Conservation (phyloP, 2,888 invertebrate species). For the Brachypalpus laphriformis region DNA sequence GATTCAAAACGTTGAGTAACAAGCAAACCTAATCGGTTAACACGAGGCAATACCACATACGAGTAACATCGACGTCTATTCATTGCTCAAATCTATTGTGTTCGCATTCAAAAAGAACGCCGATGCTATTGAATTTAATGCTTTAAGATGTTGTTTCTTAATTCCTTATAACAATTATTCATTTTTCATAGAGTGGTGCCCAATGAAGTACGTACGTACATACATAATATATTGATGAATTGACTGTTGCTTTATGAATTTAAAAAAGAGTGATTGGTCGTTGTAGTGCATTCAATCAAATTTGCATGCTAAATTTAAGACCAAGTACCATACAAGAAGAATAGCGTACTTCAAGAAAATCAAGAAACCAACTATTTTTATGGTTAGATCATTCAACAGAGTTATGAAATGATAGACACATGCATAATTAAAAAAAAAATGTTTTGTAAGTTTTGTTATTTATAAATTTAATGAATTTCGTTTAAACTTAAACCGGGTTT, state of each 20-base stretch:
- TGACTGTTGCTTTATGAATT: neutral
- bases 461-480: neutral
- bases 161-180: neutral
- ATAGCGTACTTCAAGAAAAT: neutral
- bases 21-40: neutral
- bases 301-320: neutral
- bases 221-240: slow-evolving; percentile 3
- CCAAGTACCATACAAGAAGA: neutral
- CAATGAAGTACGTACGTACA: neutral
- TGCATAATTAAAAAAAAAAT: neutral
- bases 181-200: neutral
- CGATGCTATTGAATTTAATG: slow-evolving; percentile 24
- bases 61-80: neutral
- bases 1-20: neutral
- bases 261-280: slow-evolving; percentile 8
- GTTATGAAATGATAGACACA: neutral
- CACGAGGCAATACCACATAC: neutral
- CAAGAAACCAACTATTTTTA: neutral
- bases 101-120: slow-evolving; percentile 1
- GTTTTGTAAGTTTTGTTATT: neutral
- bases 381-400: neutral
- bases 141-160: neutral
- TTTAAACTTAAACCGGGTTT: neutral
- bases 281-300: neutral
- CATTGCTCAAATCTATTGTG: slow-evolving; percentile 20